phyloP scores from a whole-genome alignment of 53 echinoderm and acorn worm species.

The Stichopus horrens region DNA sequence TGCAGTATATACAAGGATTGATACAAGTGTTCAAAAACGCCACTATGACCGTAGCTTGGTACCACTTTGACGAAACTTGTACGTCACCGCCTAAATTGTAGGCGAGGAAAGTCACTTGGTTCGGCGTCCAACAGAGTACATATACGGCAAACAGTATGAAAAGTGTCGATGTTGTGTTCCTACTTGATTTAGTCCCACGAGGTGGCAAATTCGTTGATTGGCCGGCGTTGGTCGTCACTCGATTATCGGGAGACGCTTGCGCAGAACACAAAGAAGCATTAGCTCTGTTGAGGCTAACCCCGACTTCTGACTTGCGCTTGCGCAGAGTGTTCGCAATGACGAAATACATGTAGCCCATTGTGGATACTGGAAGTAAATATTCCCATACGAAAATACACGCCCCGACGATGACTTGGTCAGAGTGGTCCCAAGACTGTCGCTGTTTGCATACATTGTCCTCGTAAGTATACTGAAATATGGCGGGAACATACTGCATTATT shows the following conservation, averaged over 20 bases:
- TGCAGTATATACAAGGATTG: constrained; percentile 80
- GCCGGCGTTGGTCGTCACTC: not conserved
- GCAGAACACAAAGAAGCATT: constrained; percentile 17
- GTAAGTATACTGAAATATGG: constrained; percentile 68
- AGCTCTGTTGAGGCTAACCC: not conserved
- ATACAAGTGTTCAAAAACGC: constrained; percentile 80
- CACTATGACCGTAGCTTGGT: constrained; percentile 74
- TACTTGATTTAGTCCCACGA: constrained; percentile 30
- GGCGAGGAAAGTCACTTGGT: constrained; percentile 79
- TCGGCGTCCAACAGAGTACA: constrained; percentile 87
- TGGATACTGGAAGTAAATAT: constrained; percentile 58
- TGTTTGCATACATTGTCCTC: constrained; percentile 48
- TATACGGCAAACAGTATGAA: constrained; percentile 76
- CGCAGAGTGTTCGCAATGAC: constrained; percentile 65
- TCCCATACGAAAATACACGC: constrained; percentile 72
- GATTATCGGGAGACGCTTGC: constrained; percentile 32
- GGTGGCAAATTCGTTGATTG: constrained; percentile 32
- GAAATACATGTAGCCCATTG: constrained; percentile 68
- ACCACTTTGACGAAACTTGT: constrained; percentile 74
- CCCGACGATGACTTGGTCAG: constrained; percentile 56
- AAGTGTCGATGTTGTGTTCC: constrained; percentile 70
- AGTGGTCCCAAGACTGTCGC: constrained; percentile 52
- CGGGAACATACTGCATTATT: constrained; percentile 69
- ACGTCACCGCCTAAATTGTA: constrained; percentile 76
- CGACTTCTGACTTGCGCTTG: constrained; percentile 48